Evolutionary conservation across 1,140 invertebrate genomes (phyloP).

Genomic region (Pinna nobilis): DNA sequence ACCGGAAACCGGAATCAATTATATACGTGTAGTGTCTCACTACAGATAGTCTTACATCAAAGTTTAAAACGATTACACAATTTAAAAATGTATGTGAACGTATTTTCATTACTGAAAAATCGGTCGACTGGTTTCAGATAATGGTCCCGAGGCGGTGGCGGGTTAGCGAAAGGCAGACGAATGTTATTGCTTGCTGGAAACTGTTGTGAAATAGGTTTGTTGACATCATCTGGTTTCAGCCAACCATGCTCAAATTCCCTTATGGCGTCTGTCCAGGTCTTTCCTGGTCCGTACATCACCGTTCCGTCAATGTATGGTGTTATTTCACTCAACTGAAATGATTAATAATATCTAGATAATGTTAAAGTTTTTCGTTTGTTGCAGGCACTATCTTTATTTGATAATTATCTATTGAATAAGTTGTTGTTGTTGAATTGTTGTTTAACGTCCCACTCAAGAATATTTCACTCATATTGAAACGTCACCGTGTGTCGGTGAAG

Average conservation of each 20-base stretch:
- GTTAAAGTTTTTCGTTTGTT: too few relatives aligned
- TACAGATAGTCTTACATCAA: too few relatives aligned
- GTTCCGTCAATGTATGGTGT: slow-evolving; percentile 80
- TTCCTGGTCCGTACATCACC: slow-evolving; percentile 79
- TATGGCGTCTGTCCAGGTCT: slow-evolving; percentile 79
- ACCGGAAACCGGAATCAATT: background rate
- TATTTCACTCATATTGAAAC: too few relatives aligned
- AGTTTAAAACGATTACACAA: too few relatives aligned
- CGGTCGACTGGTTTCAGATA: slow-evolving; percentile 72
- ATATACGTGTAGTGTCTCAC: too few relatives aligned
- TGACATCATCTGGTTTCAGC: slow-evolving; percentile 57
- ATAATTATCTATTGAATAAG: background rate
- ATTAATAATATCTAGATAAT: background rate
- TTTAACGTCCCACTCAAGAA: too few relatives aligned
- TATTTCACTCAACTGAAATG: slow-evolving; percentile 79
- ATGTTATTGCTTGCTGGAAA: slow-evolving; percentile 78
- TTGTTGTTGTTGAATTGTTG: too few relatives aligned
- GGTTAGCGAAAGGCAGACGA: slow-evolving; percentile 78
- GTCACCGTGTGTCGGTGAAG: too few relatives aligned
- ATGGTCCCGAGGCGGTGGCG: slow-evolving; percentile 78
- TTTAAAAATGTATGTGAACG: too few relatives aligned
- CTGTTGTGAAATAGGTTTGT: slow-evolving; percentile 50
- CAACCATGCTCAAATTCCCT: slow-evolving; percentile 76
- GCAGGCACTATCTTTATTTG: background rate
- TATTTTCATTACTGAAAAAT: slow-evolving; percentile 80